Evolutionary conservation across 2,797 vertebrate species (phyloP).

Genomic region (Takifugu ocellatus): DNA sequence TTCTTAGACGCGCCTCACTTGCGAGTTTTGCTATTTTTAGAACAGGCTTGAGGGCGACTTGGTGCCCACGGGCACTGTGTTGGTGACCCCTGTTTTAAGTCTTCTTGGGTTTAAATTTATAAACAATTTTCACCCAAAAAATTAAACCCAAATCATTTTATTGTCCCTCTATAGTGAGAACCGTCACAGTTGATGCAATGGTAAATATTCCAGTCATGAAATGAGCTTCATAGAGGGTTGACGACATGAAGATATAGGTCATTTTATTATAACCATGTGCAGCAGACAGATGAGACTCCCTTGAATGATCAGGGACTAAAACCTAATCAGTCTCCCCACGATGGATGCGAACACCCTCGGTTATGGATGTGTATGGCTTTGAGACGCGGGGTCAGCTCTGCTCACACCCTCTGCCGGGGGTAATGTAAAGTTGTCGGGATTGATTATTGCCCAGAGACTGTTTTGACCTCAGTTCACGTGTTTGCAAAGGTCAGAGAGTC

Average conservation of each 20-base stretch:
- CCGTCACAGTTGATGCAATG: not conserved
- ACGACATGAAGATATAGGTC: slow-evolving; percentile 1
- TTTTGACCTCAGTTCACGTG: slow-evolving; percentile 47
- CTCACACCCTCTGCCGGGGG: slow-evolving; percentile 35
- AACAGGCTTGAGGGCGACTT: too few species aligned
- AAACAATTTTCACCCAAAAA: not conserved
- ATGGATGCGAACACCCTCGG: slow-evolving; percentile 41
- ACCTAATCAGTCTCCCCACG: slow-evolving; percentile 39
- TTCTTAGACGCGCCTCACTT: too few species aligned
- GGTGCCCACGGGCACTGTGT: too few species aligned
- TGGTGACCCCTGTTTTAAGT: not conserved
- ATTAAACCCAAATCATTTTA: not conserved
- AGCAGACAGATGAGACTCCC: slow-evolving; percentile 21
- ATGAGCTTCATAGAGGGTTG: slow-evolving; percentile 8
- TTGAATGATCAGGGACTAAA: slow-evolving; percentile 12
- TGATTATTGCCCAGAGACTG: slow-evolving; percentile 53
- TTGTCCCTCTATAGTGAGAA: not conserved
- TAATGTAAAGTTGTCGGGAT: slow-evolving; percentile 51
- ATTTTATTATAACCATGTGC: slow-evolving; percentile 1
- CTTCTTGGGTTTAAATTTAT: too few species aligned
- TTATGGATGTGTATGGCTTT: slow-evolving; percentile 45
- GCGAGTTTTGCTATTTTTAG: too few species aligned
- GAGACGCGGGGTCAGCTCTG: slow-evolving; percentile 47
- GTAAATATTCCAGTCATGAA: not conserved
- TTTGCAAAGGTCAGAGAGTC: slow-evolving; percentile 22